These are phyloP conservation scores for Allophyes oxyacanthae DNA, from an alignment of 2,888 invertebrate species.

Conservation along the genomic window DNA sequence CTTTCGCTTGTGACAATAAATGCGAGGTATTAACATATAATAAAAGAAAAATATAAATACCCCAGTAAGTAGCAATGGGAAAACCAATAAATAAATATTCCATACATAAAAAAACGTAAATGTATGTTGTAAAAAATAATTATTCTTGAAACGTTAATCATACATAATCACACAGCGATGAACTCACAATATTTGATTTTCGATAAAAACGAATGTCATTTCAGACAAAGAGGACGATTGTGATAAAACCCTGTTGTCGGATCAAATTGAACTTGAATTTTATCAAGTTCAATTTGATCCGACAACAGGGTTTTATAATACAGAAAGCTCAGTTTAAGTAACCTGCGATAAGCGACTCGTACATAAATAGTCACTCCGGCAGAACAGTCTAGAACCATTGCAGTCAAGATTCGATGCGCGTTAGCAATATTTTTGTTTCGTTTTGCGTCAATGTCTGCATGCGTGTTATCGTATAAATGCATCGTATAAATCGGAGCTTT, in stretches of 20 bases:
- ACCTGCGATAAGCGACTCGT: neutral
- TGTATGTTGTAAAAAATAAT: conserved; percentile 3
- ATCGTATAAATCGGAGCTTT: conserved; percentile 31
- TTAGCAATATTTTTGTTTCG: conserved; percentile 39
- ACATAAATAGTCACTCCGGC: neutral
- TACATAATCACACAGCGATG: conserved; percentile 9
- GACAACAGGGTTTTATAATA: neutral
- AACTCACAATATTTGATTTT: conserved; percentile 41
- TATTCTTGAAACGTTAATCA: conserved; percentile 17
- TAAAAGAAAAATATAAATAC: too few relatives aligned
- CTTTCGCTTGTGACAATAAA: too few relatives aligned
- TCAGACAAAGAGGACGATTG: conserved; percentile 37
- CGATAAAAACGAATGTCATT: conserved; percentile 45
- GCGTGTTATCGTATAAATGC: conserved; percentile 26
- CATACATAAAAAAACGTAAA: neutral
- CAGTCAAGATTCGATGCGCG: conserved; percentile 1
- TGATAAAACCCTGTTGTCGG: neutral
- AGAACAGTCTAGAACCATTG: conserved; percentile 28
- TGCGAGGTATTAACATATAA: too few relatives aligned
- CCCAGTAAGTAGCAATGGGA: too few relatives aligned
- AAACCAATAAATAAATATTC: too few relatives aligned
- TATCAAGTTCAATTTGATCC: conserved; percentile 6
- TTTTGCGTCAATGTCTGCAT: conserved; percentile 9
- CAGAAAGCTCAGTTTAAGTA: neutral
- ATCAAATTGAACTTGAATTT: conserved; percentile 7